Evolutionary conservation across 64 coral and sea anemone species (phyloP).

Genomic region (Trachythela sp.): DNA sequence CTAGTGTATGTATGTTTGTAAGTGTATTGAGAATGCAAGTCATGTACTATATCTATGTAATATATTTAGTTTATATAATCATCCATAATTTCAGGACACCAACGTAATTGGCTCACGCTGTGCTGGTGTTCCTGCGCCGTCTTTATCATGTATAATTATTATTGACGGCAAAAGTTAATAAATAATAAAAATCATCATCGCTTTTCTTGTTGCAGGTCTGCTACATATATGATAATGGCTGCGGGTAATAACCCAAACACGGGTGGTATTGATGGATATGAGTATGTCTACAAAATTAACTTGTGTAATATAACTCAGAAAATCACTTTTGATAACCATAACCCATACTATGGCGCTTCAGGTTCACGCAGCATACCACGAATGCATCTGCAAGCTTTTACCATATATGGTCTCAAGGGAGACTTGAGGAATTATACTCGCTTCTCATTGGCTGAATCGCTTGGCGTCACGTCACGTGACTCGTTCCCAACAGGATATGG

Average conservation of each 20-base stretch:
- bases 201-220: background rate
- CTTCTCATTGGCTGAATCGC: slow-evolving; percentile 33
- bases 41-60: too few relatives aligned
- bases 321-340: slow-evolving; percentile 39
- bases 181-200: too few relatives aligned
- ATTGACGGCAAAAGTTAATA: too few relatives aligned
- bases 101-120: too few relatives aligned
- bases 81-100: too few relatives aligned
- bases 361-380: background rate
- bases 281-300: slow-evolving; percentile 21
- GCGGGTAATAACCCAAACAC: slow-evolving; percentile 31
- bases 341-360: slow-evolving; percentile 23
- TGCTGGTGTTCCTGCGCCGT: too few relatives aligned
- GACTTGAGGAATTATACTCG: slow-evolving; percentile 6
- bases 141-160: too few relatives aligned
- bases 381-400: slow-evolving; percentile 44
- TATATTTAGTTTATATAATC: too few relatives aligned
- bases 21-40: too few relatives aligned
- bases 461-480: slow-evolving; percentile 33
- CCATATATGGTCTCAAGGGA: slow-evolving; percentile 24
- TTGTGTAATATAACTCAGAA: slow-evolving; percentile 14
- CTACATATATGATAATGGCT: slow-evolving; percentile 46
- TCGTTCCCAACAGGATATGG: slow-evolving; percentile 33
- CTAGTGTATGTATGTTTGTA: too few relatives aligned
- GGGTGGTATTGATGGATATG: slow-evolving; percentile 36